Evolutionary conservation across 2,888 invertebrate species (phyloP), one percentile per base, ranked within the genome.

Genomic region (Leptopilina myrica): DNA sequence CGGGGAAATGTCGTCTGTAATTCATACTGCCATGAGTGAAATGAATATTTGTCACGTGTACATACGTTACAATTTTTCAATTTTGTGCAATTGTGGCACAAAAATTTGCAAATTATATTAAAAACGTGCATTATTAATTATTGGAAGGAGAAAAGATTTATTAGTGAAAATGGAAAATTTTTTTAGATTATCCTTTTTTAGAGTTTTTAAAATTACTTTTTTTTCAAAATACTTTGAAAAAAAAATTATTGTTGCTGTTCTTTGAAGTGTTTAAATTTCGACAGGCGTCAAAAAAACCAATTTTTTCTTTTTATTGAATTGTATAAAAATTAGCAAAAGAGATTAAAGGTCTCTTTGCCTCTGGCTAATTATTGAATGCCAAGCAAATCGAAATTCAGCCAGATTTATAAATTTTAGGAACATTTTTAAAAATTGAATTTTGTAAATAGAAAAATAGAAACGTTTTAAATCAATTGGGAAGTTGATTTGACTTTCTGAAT

Each of bases 1-100:
- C 65, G 73, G 64, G 78, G 15, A 12, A 53, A 53, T 73, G n/a
- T n/a, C n/a, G 33, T n/a, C 14, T 53, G 65, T 76, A 80, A 80
- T 76, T 76, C 78, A 80, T 86, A 87, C 87, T 88, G 87, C 87
- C 87, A 84, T 83, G 81, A 82, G 79, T 82, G 78, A 83, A 79
- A 77, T 33, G 33, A 81, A 81, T 33, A 77, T 76, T 20, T 80
- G 33, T 67, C 1, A 67, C 64, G 20, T 76, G 5, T 33, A 33
- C 33, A 33, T 33, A 33, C 33, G 33, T 76, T 77, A 76, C 75
- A 81, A 40, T 77, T 79, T 26, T 78, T 82, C 69, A 80, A 81
- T 85, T 83, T 81, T 78, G 83, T 85, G 84, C 83, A 86, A 86
- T 84, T 43, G 1, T 43, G 43, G 43, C 43, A 43, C 43, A 43